Percentiles rank a stretch among this genome's conserved stretches.
These are phyloP conservation scores for Agrotis segetum DNA, from an alignment of 2,888 invertebrate species.

Conservation along the genomic window DNA sequence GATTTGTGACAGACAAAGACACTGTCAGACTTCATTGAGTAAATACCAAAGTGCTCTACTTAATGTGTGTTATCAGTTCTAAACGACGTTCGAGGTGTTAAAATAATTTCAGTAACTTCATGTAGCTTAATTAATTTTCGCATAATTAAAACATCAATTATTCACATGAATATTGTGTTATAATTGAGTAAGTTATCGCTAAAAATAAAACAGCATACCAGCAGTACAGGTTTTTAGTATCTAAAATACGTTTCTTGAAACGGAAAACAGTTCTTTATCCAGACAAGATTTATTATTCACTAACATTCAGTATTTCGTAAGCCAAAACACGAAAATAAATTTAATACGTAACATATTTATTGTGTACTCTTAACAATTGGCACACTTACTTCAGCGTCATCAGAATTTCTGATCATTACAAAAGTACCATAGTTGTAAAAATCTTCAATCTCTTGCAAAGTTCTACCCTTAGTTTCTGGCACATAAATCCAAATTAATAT, in stretches of 20 bases:
- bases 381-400: constrained; percentile 21
- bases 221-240: constrained; percentile 1
- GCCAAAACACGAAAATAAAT: too few relatives aligned
- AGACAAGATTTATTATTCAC: not conserved
- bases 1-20: too few relatives aligned
- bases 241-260: not conserved
- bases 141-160: too few relatives aligned
- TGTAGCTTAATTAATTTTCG: not conserved
- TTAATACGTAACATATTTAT: not conserved
- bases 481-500: constrained; percentile 57
- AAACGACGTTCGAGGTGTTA: too few relatives aligned
- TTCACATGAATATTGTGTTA: not conserved
- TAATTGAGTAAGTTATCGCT: not conserved
- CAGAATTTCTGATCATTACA: constrained; percentile 3
- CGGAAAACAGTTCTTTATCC: not conserved
- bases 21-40: too few relatives aligned
- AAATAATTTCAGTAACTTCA: not conserved
- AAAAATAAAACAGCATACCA: constrained; percentile 12
- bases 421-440: constrained; percentile 55
- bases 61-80: not conserved
- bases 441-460: constrained; percentile 61
- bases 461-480: constrained; percentile 60
- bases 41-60: too few relatives aligned
- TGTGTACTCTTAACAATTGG: constrained; percentile 32
- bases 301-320: not conserved